Conservation (phyloP, 2,113 vertebrate genomes). For the Dolichallabes microphthalmus region DNA sequence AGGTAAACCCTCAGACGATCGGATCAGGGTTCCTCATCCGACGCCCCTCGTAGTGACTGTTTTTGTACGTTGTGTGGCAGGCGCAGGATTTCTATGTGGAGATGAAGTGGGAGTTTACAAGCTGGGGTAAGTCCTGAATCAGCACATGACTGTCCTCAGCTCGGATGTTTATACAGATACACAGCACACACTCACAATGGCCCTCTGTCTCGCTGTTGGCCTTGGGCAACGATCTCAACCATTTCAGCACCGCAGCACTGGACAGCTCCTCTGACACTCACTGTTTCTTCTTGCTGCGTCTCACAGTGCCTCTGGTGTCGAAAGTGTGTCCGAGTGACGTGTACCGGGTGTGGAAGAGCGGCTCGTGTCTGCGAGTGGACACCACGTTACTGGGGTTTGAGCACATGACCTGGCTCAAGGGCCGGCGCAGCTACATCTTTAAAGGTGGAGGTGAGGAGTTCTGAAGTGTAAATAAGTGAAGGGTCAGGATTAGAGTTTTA, state of each 20-base stretch:
- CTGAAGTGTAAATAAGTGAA: background rate
- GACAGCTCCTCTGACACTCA: slow-evolving; percentile 62
- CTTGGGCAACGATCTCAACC: background rate
- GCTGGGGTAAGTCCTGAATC: slow-evolving; percentile 84
- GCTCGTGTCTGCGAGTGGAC: slow-evolving; percentile 88
- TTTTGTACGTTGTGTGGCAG: slow-evolving; percentile 61
- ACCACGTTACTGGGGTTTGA: slow-evolving; percentile 93
- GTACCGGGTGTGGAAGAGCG: slow-evolving; percentile 93
- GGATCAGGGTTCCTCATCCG: too few species aligned
- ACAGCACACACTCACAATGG: background rate
- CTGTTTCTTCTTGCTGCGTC: slow-evolving; percentile 16
- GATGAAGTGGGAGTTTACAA: slow-evolving; percentile 98
- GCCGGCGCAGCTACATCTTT: slow-evolving; percentile 92
- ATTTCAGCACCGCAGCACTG: slow-evolving; percentile 65
- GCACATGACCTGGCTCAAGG: slow-evolving; percentile 96
- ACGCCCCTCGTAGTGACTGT: background rate
- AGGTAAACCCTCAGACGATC: slow-evolving; percentile 66
- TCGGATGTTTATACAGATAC: background rate
- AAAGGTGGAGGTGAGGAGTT: slow-evolving; percentile 83
- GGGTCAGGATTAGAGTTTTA: background rate
- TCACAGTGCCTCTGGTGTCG: slow-evolving; percentile 87
- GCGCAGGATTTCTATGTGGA: slow-evolving; percentile 93
- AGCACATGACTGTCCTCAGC: background rate
- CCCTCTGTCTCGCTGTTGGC: background rate
- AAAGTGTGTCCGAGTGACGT: slow-evolving; percentile 95